A percentile compares a stretch with the other conserved stretches of the same genome.
phyloP scores from a whole-genome alignment of 2,888 invertebrate species.

The Andrena hattorfiana region DNA sequence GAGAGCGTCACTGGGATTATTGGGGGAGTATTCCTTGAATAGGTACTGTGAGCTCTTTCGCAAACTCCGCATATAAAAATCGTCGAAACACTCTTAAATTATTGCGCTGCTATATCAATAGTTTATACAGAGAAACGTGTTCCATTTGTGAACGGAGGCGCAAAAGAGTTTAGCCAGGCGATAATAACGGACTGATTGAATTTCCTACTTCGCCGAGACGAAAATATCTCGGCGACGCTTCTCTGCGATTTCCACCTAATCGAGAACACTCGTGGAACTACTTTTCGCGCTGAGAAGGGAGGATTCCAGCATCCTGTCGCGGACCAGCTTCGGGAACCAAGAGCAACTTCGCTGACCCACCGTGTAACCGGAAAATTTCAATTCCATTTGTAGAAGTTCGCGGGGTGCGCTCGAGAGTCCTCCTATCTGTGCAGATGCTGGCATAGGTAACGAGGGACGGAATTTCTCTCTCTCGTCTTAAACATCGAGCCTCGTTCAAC shows the following conservation, averaged over 20 bases:
- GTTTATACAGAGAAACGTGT: too few species aligned
- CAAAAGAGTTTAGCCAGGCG: too few species aligned
- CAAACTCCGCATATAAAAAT: too few species aligned
- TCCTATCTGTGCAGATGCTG: not conserved
- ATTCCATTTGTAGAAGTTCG: slow-evolving; percentile 57
- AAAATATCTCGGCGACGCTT: slow-evolving; percentile 20
- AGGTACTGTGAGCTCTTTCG: too few species aligned
- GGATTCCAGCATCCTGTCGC: not conserved
- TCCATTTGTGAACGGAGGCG: too few species aligned
- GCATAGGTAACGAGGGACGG: slow-evolving; percentile 3
- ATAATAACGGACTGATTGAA: too few species aligned
- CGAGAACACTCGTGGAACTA: slow-evolving; percentile 50
- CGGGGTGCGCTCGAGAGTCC: slow-evolving; percentile 23
- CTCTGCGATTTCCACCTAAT: slow-evolving; percentile 28
- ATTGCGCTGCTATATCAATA: too few species aligned
- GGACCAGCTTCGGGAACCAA: not conserved
- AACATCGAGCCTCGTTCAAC: slow-evolving; percentile 13
- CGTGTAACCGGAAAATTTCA: slow-evolving; percentile 55
- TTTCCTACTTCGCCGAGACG: not conserved
- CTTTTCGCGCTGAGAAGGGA: slow-evolving; percentile 9
- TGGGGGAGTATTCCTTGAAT: too few species aligned
- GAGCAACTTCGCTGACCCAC: slow-evolving; percentile 20
- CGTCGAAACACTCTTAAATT: too few species aligned
- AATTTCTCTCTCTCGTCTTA: not conserved
- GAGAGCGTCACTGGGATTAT: too few species aligned